Conservation (phyloP, 2,888 invertebrate species). For the Dryococelus australis region DNA sequence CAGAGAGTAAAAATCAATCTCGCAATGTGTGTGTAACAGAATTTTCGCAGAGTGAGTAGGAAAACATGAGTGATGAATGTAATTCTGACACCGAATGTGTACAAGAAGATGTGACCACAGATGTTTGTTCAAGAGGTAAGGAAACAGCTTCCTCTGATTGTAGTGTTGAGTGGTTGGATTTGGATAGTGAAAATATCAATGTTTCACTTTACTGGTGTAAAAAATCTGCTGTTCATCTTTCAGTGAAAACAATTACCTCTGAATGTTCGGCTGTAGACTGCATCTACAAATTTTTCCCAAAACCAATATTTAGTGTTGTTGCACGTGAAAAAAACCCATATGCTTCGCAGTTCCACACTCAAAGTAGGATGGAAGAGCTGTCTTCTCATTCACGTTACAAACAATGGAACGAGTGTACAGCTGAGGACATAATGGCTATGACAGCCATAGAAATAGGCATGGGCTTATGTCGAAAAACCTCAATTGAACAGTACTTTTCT, state of each 20-base stretch:
- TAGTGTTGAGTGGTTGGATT: background rate
- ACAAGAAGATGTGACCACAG: background rate
- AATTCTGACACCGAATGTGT: background rate
- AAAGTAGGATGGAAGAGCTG: background rate
- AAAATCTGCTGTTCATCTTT: background rate
- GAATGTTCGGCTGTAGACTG: background rate
- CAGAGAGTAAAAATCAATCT: background rate
- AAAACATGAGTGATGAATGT: background rate
- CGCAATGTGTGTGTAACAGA: no score
- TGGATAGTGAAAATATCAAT: background rate
- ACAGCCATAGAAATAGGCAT: conserved; percentile 4
- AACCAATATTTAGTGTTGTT: background rate
- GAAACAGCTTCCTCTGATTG: background rate
- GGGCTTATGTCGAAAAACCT: conserved; percentile 12
- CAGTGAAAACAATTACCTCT: background rate
- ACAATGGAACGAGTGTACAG: background rate
- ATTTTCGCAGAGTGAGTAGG: no score
- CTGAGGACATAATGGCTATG: background rate
- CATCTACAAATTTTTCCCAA: background rate
- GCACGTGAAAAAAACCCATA: background rate
- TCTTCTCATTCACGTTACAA: background rate
- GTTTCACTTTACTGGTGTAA: background rate
- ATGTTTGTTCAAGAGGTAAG: background rate
- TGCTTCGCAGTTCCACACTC: background rate
- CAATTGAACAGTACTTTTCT: conserved; percentile 7